These are phyloP conservation scores for Drosophila barbarae DNA, from an alignment of 2,888 invertebrate genomes.

Conservation along the genomic window DNA sequence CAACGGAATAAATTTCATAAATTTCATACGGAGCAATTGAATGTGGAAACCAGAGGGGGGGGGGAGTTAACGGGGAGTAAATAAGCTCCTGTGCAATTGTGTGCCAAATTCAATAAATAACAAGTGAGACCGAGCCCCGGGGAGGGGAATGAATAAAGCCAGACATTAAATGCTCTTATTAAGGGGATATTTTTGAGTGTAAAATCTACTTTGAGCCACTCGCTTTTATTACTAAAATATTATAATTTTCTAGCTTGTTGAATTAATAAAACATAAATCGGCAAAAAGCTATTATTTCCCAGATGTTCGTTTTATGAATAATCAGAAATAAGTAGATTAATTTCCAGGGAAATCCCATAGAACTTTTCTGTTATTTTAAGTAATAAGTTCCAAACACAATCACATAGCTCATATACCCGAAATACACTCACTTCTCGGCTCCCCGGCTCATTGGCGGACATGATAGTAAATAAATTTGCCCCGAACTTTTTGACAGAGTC, in stretches of 20 bases:
- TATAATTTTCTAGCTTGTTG: background rate
- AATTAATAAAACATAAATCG: background rate
- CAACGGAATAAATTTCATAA: constrained; percentile 35
- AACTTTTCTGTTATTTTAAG: background rate
- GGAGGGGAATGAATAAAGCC: background rate
- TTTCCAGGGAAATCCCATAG: background rate
- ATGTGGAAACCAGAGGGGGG: background rate
- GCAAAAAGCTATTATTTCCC: too few relatives aligned
- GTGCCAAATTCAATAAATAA: constrained; percentile 42
- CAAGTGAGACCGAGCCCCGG: constrained; percentile 1
- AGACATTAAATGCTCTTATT: constrained; percentile 14
- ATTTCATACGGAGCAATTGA: constrained; percentile 29
- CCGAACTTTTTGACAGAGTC: constrained; percentile 53
- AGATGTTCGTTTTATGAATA: background rate
- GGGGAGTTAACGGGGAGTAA: background rate
- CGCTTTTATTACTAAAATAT: background rate
- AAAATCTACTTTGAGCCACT: background rate
- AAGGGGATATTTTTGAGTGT: background rate
- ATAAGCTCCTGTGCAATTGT: constrained; percentile 37
- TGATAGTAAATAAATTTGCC: constrained; percentile 50
- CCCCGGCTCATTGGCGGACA: constrained; percentile 24
- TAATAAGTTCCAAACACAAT: background rate
- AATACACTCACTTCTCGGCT: too few relatives aligned
- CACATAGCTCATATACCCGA: background rate
- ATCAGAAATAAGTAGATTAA: background rate